Conservation (phyloP, 2,888 invertebrate genomes). For the Caenorhabditis afra region DNA sequence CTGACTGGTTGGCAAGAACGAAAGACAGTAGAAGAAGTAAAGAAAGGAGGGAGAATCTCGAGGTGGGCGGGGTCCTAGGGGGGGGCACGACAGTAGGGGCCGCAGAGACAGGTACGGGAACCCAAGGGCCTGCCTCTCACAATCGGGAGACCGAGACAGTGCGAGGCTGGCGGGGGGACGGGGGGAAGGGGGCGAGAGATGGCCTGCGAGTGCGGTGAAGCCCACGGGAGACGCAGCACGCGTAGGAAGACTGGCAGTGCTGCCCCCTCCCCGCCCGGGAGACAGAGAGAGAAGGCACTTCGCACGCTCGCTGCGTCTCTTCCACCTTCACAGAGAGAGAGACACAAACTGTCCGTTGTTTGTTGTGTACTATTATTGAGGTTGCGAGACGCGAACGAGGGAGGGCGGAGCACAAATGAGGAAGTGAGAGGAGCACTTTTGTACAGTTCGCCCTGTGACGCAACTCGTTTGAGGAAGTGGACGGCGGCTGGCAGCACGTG, state of each 20-base stretch:
- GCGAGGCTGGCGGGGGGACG: slow-evolving; percentile 8
- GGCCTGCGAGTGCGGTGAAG: neutral
- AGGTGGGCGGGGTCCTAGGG: too few relatives aligned
- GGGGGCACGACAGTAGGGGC: slow-evolving; percentile 1
- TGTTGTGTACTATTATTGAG: slow-evolving; percentile 39
- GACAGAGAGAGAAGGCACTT: neutral
- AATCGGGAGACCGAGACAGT: slow-evolving; percentile 1
- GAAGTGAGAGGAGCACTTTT: slow-evolving; percentile 53
- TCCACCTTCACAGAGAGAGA: too few relatives aligned
- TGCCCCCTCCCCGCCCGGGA: slow-evolving; percentile 14
- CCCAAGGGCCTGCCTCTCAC: slow-evolving; percentile 18
- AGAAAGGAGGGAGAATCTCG: neutral
- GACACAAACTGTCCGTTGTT: slow-evolving; percentile 4
- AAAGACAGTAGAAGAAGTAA: slow-evolving; percentile 40
- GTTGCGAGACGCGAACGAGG: slow-evolving; percentile 7
- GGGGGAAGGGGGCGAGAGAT: neutral
- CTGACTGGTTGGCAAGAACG: slow-evolving; percentile 45
- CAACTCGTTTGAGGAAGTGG: slow-evolving; percentile 27
- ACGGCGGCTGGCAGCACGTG: neutral
- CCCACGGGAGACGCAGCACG: slow-evolving; percentile 41
- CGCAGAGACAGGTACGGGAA: slow-evolving; percentile 62
- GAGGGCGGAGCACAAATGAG: slow-evolving; percentile 36
- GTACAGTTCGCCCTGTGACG: slow-evolving; percentile 44
- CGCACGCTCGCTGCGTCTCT: slow-evolving; percentile 5
- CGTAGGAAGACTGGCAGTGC: slow-evolving; percentile 44